phyloP scores from a whole-genome alignment of 2,113 vertebrate genomes.

The Microtus richardsoni region DNA sequence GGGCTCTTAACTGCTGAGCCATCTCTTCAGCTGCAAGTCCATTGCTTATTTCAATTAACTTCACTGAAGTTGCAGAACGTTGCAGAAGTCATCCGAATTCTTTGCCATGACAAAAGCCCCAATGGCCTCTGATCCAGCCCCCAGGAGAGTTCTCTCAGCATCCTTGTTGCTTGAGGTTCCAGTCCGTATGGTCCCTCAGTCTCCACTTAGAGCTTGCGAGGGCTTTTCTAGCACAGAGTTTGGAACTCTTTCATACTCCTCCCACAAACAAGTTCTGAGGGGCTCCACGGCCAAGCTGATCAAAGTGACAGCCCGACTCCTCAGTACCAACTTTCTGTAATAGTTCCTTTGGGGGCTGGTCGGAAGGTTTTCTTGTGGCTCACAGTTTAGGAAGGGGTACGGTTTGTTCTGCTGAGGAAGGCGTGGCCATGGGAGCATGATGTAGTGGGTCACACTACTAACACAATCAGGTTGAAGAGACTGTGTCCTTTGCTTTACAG shows the following conservation, averaged over 20 bases:
- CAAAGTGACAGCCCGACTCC: background rate
- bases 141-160: background rate
- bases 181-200: background rate
- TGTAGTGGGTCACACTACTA: background rate
- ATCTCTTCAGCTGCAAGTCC: background rate
- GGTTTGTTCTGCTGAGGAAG: background rate
- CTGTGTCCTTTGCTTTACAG: too few species aligned
- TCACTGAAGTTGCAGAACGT: background rate
- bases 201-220: background rate
- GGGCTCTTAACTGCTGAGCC: background rate
- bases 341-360: background rate
- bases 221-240: background rate
- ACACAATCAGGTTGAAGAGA: background rate
- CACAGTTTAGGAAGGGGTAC: background rate
- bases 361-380: background rate
- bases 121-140: background rate
- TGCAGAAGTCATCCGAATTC: background rate
- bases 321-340: background rate
- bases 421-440: rapidly evolving
- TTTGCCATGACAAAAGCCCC: background rate
- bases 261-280: background rate
- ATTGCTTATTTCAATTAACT: background rate
- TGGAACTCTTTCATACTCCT: background rate
- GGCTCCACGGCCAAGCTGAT: background rate
- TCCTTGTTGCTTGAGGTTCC: background rate